Conservation (phyloP, 2,888 invertebrate species). For the Eristalis intricaria region DNA sequence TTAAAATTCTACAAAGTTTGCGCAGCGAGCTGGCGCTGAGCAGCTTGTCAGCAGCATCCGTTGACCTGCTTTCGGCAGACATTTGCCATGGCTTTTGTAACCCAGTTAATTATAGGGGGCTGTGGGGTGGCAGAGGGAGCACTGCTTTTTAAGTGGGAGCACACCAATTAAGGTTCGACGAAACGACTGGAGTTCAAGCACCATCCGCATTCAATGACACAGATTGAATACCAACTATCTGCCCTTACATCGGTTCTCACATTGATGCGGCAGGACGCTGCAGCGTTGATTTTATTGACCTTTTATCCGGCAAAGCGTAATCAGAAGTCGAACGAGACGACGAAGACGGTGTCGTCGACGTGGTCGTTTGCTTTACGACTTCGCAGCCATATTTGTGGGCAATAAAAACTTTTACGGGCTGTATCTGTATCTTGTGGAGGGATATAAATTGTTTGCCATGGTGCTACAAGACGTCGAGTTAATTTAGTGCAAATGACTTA, state of each 20-base stretch:
- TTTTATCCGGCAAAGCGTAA: slow-evolving; percentile 49
- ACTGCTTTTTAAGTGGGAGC: background rate
- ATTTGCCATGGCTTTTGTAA: background rate
- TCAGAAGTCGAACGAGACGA: slow-evolving; percentile 14
- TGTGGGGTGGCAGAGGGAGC: background rate
- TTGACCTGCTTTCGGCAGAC: slow-evolving; percentile 44
- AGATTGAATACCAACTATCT: slow-evolving; percentile 22
- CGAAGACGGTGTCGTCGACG: slow-evolving; percentile 13
- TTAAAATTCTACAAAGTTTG: slow-evolving; percentile 49
- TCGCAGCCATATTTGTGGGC: slow-evolving; percentile 42
- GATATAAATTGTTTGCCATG: slow-evolving; percentile 26
- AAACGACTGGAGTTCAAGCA: background rate
- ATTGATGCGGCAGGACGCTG: slow-evolving; percentile 47
- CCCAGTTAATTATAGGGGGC: slow-evolving; percentile 1
- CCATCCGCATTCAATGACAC: background rate
- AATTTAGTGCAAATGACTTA: slow-evolving; percentile 65
- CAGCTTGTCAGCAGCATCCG: background rate
- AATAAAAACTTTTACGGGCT: slow-evolving; percentile 52
- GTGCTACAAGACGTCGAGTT: slow-evolving; percentile 17
- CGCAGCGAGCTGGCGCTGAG: slow-evolving; percentile 2
- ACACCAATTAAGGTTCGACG: background rate
- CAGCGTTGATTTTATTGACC: slow-evolving; percentile 58
- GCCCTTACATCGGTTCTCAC: slow-evolving; percentile 43
- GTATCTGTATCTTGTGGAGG: slow-evolving; percentile 3
- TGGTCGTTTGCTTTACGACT: slow-evolving; percentile 49